Evolutionary conservation across 2,797 vertebrate species (phyloP), one percentile per base, ranked within the genome.

Genomic region (Sebastes diaconus): DNA sequence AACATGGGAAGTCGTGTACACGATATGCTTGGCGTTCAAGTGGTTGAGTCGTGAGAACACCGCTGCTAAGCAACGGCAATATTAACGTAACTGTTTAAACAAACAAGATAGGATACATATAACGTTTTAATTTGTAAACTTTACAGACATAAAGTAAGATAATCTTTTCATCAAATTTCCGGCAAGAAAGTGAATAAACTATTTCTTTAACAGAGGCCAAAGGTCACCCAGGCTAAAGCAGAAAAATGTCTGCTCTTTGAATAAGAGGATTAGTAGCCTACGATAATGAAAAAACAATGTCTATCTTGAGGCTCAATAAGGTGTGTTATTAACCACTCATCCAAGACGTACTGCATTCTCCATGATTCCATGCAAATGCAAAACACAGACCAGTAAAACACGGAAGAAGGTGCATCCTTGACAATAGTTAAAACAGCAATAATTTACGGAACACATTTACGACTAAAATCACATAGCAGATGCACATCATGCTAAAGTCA

Each of bases 391-490:
- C 42, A 68, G 66, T 84, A 79, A 78, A 88, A 83, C 84, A 79
- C 64, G 60, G 77, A 82, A 39, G 22, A 72, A 39, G 20, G 14
- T 61, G 73, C 76, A 77, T 83, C 73, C 54, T 75, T 69, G 60
- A 89, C 73, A 86, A 91, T 80, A 81, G 79, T 68, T 78, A 68
- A 82, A 89, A 68, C 83, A 88, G 84, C 18, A 27, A 73, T 27
- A 59, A 79, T 86, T 90, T 86, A 76, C 64, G 42, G 55, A 87
- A 91, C 75, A 73, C 85, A 68, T 75, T 77, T 69, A 81, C 29
- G 52, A 73, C 78, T 80, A 64, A 86, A 90, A 87, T 89, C 78
- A 89, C 76, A 80, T 36, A 77, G 65, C 92, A 92, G 89, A 89
- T 75, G 73, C 39, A 77, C 32, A 12, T 46, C 12, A 66, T 73